Evolutionary conservation across 2,888 invertebrate species (phyloP), one percentile per base, ranked within the genome.

Genomic region (Hydrotaea cyrtoneurina): DNA sequence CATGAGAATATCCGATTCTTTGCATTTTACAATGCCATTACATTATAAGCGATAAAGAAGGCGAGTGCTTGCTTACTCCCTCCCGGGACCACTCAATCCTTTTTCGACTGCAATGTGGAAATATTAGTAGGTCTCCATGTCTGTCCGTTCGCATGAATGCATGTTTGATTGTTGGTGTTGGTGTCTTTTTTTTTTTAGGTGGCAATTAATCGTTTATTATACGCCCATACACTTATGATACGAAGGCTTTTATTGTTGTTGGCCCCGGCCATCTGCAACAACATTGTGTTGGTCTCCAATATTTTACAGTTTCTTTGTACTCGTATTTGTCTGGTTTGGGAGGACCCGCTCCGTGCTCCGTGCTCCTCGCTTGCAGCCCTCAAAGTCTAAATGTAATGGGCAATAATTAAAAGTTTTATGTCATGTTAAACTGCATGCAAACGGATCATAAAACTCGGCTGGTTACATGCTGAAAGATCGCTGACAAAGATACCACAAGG

Each of bases 201-300:
- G 74, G 55, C 72, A 78, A 73, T 78, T 78, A 73, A 72, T 78
- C 50, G 72, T 73, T 78, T 73, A 73, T 78, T 78, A 64, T 78
- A 78, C 74, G 74, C 74, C 74, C 59, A 74, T 64, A 72, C 62
- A 78, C 23, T 66, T 69, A 66, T 72, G 62, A 36, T 66, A 23
- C 15, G 62, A 46, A 43, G 36, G 53, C n/a, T 76, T 76, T 62
- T 46, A 53, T 76, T 62, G 23, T 73, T 57, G 23, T 50, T 50
- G 50, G 8, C 31, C 15, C 15, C 53, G 39, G 11, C 59, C 59
- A 46, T 74, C 74, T 73, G 73, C 26, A 46, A 71, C 62, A 78
- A 78, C 78, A 78, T 62, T 78, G 71, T 80, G 50, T 46, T 23
- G 46, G 0, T 72, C 21, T 59, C n/a, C n/a, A n/a, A n/a, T n/a